A percentile compares a stretch with the other conserved stretches of the same genome.
phyloP scores from a whole-genome alignment of 2,113 vertebrate genomes.

The Coracopsis vasa region DNA sequence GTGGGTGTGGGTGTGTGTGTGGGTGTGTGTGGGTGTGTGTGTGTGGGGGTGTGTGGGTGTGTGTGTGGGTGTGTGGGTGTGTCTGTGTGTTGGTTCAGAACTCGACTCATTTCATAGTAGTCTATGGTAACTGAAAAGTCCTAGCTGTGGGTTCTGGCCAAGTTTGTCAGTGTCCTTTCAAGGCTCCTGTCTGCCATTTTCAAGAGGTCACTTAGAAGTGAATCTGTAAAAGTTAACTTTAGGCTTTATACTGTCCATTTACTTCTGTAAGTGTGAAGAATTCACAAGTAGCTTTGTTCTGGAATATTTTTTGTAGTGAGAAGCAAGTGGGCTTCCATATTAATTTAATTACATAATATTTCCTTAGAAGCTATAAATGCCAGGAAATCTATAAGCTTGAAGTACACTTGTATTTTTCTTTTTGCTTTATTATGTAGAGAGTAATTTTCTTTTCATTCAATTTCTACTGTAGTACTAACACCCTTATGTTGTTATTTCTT shows the following conservation, averaged over 20 bases:
- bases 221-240: neutral
- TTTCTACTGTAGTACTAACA: neutral
- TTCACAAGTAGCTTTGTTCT: neutral
- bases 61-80: no score
- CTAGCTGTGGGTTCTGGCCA: neutral
- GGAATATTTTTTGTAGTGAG: neutral
- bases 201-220: neutral
- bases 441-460: neutral
- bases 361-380: neutral
- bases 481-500: neutral
- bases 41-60: no score
- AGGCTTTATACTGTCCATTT: neutral
- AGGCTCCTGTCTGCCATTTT: neutral
- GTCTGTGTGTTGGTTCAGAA: neutral
- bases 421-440: neutral
- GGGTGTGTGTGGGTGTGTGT: no score
- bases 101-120: neutral
- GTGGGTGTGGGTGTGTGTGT: no score
- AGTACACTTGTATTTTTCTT: neutral
- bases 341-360: neutral
- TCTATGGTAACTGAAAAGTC: neutral
- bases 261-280: neutral
- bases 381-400: neutral
- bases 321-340: neutral
- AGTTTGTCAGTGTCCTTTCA: neutral